phyloP scores from a whole-genome alignment of 2,797 vertebrate species.

The Sciurus carolinensis region DNA sequence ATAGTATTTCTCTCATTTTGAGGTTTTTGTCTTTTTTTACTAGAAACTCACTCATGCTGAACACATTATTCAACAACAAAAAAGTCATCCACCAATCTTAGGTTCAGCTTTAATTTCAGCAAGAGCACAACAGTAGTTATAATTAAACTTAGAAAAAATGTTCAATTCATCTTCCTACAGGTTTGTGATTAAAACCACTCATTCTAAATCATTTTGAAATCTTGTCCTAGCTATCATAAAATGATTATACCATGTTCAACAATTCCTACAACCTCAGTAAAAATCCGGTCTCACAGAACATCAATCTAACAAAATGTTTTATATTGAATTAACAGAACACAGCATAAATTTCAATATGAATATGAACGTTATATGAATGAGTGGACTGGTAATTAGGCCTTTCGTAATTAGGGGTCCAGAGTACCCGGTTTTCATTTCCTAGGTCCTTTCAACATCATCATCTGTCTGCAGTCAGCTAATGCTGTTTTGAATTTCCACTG shows the following conservation, averaged over 20 bases:
- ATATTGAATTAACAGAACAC: background rate
- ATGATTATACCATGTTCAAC: background rate
- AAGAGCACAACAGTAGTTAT: constrained; percentile 5
- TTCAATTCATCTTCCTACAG: constrained; percentile 41
- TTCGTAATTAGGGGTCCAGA: background rate
- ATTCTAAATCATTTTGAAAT: constrained; percentile 50
- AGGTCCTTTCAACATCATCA: background rate
- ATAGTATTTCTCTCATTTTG: constrained; percentile 26
- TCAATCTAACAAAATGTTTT: background rate
- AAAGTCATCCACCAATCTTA: constrained; percentile 5
- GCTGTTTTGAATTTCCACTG: background rate
- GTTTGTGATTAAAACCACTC: constrained; percentile 59
- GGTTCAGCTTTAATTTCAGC: constrained; percentile 56
- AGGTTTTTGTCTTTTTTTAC: background rate
- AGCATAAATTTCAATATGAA: background rate
- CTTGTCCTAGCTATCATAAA: constrained; percentile 13
- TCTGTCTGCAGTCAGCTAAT: background rate
- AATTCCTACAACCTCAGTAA: background rate
- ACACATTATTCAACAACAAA: constrained; percentile 66
- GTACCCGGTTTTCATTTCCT: background rate
- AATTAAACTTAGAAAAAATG: constrained; percentile 52
- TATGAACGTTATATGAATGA: background rate
- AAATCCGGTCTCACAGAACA: constrained; percentile 32
- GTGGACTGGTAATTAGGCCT: background rate
- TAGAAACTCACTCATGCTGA: background rate